Percentiles rank a stretch among this genome's conserved stretches.
These are phyloP conservation scores for Sarcophaga peregrina DNA, from an alignment of 1,140 invertebrate species.

Conservation along the genomic window DNA sequence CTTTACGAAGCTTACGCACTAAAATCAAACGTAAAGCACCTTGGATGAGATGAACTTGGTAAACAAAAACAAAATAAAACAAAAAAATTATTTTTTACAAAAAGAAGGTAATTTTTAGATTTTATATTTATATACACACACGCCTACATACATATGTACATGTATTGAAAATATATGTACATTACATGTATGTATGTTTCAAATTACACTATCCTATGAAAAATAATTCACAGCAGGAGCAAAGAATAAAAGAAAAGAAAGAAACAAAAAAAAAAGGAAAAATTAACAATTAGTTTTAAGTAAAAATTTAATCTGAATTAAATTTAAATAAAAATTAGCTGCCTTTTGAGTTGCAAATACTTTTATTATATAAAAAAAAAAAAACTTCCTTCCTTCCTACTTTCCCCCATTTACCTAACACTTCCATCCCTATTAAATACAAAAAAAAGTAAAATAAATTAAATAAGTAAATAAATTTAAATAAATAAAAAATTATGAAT, in stretches of 20 bases:
- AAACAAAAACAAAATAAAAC: slow-evolving; percentile 22
- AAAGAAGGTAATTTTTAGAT: neutral
- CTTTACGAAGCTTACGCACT: slow-evolving; percentile 56
- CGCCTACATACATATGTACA: too few species aligned
- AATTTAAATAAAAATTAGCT: slow-evolving; percentile 19
- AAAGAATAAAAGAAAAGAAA: too few species aligned
- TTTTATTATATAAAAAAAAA: slow-evolving; percentile 20
- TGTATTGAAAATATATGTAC: too few species aligned
- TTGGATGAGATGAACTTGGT: slow-evolving; percentile 62
- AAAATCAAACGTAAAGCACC: slow-evolving; percentile 64
- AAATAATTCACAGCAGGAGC: too few species aligned
- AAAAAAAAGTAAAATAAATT: neutral
- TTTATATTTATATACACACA: neutral
- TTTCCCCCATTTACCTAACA: slow-evolving; percentile 13
- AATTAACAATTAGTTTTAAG: neutral
- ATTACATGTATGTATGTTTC: too few species aligned
- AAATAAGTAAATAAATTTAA: slow-evolving; percentile 20
- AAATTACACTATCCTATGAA: neutral
- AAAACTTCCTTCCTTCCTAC: slow-evolving; percentile 10
- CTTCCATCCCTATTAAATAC: slow-evolving; percentile 17
- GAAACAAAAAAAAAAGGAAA: neutral
- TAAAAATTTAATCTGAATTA: neutral
- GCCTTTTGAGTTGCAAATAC: slow-evolving; percentile 32
- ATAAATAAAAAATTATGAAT: neutral
- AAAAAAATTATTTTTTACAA: too few species aligned